phyloP scores from a whole-genome alignment of 1,140 invertebrate genomes.

The Pararge aegeria region DNA sequence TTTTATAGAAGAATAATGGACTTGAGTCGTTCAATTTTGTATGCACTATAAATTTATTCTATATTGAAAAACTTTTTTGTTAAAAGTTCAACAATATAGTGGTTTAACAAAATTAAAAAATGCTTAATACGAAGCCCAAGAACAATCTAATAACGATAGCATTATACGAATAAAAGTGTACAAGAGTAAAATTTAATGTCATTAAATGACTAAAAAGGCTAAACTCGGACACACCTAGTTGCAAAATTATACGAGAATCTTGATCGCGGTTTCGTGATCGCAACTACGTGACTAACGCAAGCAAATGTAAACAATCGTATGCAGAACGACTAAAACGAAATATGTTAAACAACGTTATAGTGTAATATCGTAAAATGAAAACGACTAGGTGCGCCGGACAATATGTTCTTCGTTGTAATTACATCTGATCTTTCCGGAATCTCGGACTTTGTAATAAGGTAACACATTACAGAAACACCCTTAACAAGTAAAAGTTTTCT shows the following conservation, averaged over 20 bases:
- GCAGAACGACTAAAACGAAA: constrained; percentile 20
- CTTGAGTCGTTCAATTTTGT: constrained; percentile 1
- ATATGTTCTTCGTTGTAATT: constrained; percentile 1
- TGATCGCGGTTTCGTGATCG: constrained; percentile 51
- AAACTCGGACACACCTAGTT: constrained; percentile 25
- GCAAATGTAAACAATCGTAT: constrained; percentile 43
- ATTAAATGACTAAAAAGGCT: constrained; percentile 11
- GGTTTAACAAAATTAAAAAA: too few relatives aligned
- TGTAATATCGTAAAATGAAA: constrained; percentile 12
- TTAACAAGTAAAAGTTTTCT: too few relatives aligned
- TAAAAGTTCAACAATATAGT: too few relatives aligned
- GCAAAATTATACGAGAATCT: constrained; percentile 40
- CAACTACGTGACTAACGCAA: constrained; percentile 52
- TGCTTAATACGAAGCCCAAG: neutral
- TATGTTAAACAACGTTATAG: constrained; percentile 15
- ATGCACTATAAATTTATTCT: too few relatives aligned
- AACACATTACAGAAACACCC: too few relatives aligned
- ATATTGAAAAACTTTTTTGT: too few relatives aligned
- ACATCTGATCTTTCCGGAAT: neutral
- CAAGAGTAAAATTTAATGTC: neutral
- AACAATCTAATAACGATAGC: neutral
- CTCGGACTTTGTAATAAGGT: neutral
- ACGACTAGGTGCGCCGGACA: constrained; percentile 10
- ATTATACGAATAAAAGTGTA: neutral
- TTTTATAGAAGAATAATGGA: constrained; percentile 13